These are phyloP conservation scores for Latrodectus elegans DNA, from an alignment of 2,888 invertebrate genomes.

Conservation along the genomic window DNA sequence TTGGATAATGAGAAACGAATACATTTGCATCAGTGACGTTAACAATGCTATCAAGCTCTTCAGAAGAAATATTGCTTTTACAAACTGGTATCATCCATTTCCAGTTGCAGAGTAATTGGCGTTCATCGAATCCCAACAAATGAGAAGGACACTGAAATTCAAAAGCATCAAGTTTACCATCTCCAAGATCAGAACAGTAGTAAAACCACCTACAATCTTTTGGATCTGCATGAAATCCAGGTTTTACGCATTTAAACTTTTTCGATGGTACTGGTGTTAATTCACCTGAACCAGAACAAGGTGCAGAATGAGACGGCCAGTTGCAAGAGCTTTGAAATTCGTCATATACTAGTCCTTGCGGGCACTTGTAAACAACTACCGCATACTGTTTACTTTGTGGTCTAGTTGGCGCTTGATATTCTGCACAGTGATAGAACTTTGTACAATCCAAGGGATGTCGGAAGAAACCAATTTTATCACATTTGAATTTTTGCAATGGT, in stretches of 20 bases:
- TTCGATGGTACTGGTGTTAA: slow-evolving; percentile 83
- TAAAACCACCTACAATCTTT: slow-evolving; percentile 90
- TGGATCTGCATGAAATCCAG: slow-evolving; percentile 86
- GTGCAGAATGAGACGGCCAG: slow-evolving; percentile 84
- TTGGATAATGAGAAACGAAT: background rate
- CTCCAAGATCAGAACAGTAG: slow-evolving; percentile 79
- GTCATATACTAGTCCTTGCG: slow-evolving; percentile 85
- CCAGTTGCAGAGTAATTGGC: slow-evolving; percentile 84
- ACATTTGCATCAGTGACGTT: background rate
- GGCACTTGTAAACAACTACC: slow-evolving; percentile 88
- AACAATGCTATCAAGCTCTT: background rate
- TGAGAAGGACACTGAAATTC: slow-evolving; percentile 89
- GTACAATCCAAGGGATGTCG: slow-evolving; percentile 70
- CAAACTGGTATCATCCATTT: slow-evolving; percentile 84
- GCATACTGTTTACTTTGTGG: slow-evolving; percentile 28
- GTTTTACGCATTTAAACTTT: slow-evolving; percentile 82
- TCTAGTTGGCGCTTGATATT: slow-evolving; percentile 79
- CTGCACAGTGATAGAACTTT: slow-evolving; percentile 87
- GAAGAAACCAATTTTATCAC: slow-evolving; percentile 69
- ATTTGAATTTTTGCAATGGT: slow-evolving; percentile 49
- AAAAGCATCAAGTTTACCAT: slow-evolving; percentile 80
- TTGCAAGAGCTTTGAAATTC: slow-evolving; percentile 79
- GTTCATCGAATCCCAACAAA: slow-evolving; percentile 83
- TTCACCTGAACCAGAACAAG: slow-evolving; percentile 85
- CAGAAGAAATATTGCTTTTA: slow-evolving; percentile 73